These are phyloP conservation scores for Halichondria panicea DNA, from an alignment of 37 sponge, comb jelly and placozoan species.

Conservation along the genomic window DNA sequence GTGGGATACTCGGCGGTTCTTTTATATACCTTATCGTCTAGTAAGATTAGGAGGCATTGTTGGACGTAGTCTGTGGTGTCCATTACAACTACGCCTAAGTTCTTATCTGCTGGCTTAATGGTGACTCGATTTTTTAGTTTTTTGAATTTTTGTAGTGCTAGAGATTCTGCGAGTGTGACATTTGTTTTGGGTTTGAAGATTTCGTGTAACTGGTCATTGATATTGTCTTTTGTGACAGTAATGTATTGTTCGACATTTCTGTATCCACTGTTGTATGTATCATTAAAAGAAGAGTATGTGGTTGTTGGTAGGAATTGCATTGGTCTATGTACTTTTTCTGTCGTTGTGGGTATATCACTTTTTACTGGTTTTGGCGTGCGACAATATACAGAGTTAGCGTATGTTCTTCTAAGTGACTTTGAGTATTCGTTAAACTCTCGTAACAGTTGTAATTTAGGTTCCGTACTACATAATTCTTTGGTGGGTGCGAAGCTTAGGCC, in stretches of 20 bases:
- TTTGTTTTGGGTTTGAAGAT: neutral
- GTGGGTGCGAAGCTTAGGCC: no score
- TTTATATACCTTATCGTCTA: neutral
- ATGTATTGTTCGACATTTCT: constrained; percentile 3
- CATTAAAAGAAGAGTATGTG: no score
- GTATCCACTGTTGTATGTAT: no score
- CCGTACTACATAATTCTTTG: no score
- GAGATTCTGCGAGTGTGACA: neutral
- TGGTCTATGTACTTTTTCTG: no score
- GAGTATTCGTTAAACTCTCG: no score
- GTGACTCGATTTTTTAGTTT: neutral
- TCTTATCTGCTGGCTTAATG: constrained; percentile 36
- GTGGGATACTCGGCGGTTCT: constrained; percentile 50
- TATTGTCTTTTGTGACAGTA: neutral
- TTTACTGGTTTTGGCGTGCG: no score
- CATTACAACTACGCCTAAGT: constrained; percentile 13
- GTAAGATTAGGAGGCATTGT: neutral
- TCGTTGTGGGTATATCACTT: no score
- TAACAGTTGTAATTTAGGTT: no score
- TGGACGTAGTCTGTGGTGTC: constrained; percentile 14
- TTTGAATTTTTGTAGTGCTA: neutral
- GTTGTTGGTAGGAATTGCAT: no score
- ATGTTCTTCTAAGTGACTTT: no score
- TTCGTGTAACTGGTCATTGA: constrained; percentile 6
- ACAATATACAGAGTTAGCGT: no score